phyloP scores from a whole-genome alignment of 2,888 invertebrate genomes.

The Troides aeacus region DNA sequence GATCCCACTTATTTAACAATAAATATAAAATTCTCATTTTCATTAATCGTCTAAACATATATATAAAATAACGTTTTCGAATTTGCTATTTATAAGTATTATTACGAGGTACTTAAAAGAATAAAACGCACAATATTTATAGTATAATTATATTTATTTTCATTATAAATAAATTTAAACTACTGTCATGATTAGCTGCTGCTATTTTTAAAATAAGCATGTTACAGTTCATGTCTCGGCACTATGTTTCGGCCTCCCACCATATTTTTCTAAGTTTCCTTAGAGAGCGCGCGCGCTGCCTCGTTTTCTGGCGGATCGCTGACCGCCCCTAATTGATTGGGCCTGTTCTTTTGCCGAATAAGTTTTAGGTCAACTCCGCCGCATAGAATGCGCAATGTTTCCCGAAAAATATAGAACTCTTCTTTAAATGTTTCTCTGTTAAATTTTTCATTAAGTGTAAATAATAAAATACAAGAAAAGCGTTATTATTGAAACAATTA shows the following conservation, averaged over 20 bases:
- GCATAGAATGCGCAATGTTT: slow-evolving; percentile 59
- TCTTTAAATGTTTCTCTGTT: neutral
- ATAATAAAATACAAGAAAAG: neutral
- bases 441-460: neutral
- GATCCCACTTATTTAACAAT: neutral
- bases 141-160: neutral
- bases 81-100: neutral
- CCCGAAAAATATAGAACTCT: neutral
- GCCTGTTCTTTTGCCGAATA: slow-evolving; percentile 72
- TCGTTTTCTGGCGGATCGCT: slow-evolving; percentile 76
- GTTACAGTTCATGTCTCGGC: slow-evolving; percentile 33
- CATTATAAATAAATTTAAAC: neutral
- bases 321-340: slow-evolving; percentile 79
- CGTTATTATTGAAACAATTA: neutral
- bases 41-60: too few species aligned
- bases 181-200: slow-evolving; percentile 4
- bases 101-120: neutral
- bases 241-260: slow-evolving; percentile 53
- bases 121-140: too few species aligned
- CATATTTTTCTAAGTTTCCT: slow-evolving; percentile 75
- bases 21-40: too few species aligned
- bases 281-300: slow-evolving; percentile 81
- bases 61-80: too few species aligned
- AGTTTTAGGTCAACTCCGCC: slow-evolving; percentile 75
- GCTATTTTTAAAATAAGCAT: slow-evolving; percentile 28